Percentiles rank a stretch among this genome's conserved stretches.
Conservation (phyloP, 2,888 invertebrate species). For the Tachina lurida region DNA sequence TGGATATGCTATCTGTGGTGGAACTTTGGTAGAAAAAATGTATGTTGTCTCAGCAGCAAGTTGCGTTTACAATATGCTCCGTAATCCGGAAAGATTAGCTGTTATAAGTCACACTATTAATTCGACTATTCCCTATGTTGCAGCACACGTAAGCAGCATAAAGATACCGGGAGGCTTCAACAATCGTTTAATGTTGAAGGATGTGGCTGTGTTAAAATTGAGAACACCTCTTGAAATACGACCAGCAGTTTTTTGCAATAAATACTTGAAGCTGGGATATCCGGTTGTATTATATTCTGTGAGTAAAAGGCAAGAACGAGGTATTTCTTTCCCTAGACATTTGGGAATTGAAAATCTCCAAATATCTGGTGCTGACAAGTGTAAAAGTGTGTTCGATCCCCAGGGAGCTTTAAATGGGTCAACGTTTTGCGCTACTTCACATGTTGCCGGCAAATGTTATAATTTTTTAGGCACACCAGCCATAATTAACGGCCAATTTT, state of each 20-base stretch:
- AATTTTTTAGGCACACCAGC: background rate
- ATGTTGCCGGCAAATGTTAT: background rate
- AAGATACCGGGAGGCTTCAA: background rate
- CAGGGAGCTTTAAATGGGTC: background rate
- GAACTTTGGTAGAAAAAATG: background rate
- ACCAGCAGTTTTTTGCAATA: background rate
- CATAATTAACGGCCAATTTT: background rate
- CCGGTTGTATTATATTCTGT: background rate
- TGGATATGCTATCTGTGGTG: background rate
- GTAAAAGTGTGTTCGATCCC: background rate
- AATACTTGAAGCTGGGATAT: background rate
- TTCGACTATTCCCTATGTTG: too few relatives aligned
- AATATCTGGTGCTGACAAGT: background rate
- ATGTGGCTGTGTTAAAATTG: conserved; percentile 13
- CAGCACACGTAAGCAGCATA: background rate
- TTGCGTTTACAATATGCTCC: background rate
- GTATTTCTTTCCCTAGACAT: background rate
- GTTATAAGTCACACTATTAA: background rate
- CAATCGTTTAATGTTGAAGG: background rate
- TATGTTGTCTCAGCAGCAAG: conserved; percentile 8
- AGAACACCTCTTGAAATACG: background rate
- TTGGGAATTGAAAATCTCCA: background rate
- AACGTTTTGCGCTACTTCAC: background rate
- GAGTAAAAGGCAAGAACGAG: background rate
- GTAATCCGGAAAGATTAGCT: background rate